Conservation (phyloP, 2,888 invertebrate genomes). For the Synergus japonicus region DNA sequence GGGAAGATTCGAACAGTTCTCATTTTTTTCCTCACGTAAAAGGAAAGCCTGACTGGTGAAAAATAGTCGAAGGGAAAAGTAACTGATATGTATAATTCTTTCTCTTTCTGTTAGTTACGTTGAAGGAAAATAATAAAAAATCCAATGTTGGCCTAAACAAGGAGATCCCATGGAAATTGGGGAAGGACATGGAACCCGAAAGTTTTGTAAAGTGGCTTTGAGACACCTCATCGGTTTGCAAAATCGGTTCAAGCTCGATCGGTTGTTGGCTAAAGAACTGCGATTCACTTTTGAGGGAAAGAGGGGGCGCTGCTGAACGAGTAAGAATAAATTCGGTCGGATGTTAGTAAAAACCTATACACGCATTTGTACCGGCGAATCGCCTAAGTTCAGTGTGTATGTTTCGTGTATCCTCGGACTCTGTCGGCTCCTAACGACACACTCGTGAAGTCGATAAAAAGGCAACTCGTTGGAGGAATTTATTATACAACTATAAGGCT, state of each 20-base stretch:
- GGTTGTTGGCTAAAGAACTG: not conserved
- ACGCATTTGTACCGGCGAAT: conserved; percentile 27
- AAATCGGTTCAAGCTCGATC: not conserved
- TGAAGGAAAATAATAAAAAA: not conserved
- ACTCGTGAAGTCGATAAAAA: conserved; percentile 70
- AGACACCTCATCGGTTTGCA: not conserved
- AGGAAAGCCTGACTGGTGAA: not conserved
- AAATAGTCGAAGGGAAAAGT: not conserved
- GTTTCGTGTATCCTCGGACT: conserved; percentile 51
- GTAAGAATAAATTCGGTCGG: conserved; percentile 37
- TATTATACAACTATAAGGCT: conserved; percentile 76
- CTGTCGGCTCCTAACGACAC: conserved; percentile 60
- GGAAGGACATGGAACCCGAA: conserved; percentile 23
- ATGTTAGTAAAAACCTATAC: conserved; percentile 37
- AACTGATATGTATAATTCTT: conserved; percentile 11
- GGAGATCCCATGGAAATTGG: conserved; percentile 23
- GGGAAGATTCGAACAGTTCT: conserved; percentile 32
- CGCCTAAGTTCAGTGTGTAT: conserved; percentile 22
- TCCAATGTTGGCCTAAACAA: not conserved
- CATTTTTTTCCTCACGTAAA: not conserved
- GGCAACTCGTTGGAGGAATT: conserved; percentile 76
- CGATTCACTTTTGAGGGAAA: not conserved
- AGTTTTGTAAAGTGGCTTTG: not conserved
- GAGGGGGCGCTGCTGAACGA: conserved; percentile 30
- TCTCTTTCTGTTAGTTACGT: not conserved